Conservation (phyloP, 2,888 invertebrate genomes). For the Andrena bucephala region DNA sequence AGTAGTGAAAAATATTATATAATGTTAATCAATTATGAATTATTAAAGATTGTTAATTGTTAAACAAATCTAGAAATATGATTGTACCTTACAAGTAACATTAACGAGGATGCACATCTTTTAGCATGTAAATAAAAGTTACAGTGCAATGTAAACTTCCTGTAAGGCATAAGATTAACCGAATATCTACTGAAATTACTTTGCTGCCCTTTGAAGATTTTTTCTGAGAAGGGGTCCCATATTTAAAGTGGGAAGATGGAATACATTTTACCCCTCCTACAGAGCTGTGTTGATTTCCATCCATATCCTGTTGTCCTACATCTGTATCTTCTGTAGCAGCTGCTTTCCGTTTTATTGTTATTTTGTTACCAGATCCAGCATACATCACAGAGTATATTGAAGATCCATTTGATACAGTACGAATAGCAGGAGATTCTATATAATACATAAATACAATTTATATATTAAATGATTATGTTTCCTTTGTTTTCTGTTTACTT, state of each 20-base stretch:
- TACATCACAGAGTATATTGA: constrained; percentile 92
- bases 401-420: constrained; percentile 87
- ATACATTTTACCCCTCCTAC: constrained; percentile 81
- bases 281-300: constrained; percentile 83
- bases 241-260: constrained; percentile 82
- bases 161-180: constrained; percentile 69
- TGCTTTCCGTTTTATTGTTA: constrained; percentile 92
- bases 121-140: constrained; percentile 64
- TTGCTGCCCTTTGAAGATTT: constrained; percentile 83
- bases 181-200: constrained; percentile 78
- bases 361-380: constrained; percentile 93
- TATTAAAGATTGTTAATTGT: constrained; percentile 57
- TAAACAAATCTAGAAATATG: constrained; percentile 54
- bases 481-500: neutral
- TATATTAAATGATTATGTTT: constrained; percentile 6
- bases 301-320: constrained; percentile 82
- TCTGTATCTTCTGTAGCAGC: constrained; percentile 86
- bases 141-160: constrained; percentile 57
- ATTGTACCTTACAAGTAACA: constrained; percentile 64
- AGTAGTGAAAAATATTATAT: constrained; percentile 57
- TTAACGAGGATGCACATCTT: constrained; percentile 58
- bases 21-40: constrained; percentile 57
- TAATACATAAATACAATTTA: constrained; percentile 35
- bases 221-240: constrained; percentile 80
- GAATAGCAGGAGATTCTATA: constrained; percentile 80